Percentiles rank a stretch among this genome's conserved stretches.
Conservation (phyloP, 2,888 invertebrate species). For the Phaedon cochleariae region DNA sequence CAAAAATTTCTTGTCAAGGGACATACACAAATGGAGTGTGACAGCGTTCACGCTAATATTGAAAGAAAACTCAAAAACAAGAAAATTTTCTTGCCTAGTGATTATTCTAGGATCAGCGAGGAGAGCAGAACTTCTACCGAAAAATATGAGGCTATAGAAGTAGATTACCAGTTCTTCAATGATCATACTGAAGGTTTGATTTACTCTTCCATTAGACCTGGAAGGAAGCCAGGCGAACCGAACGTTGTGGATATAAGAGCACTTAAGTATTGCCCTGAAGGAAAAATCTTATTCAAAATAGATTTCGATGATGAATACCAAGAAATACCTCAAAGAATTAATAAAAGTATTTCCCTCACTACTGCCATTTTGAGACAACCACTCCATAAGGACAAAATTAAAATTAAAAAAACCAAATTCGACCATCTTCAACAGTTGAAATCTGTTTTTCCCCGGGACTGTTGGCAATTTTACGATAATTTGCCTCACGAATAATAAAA, state of each 20-base stretch:
- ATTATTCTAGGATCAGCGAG: conserved; percentile 33
- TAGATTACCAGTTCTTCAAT: conserved; percentile 24
- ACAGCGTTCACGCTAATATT: conserved; percentile 34
- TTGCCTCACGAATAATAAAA: no score
- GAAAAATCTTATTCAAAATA: conserved; percentile 18
- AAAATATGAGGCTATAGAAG: conserved; percentile 23
- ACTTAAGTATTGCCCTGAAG: conserved; percentile 25
- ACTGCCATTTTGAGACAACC: no score
- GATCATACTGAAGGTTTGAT: conserved; percentile 19
- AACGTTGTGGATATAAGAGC: conserved; percentile 31
- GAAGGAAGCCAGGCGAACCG: conserved; percentile 31
- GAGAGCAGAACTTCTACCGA: conserved; percentile 30
- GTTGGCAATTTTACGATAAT: no score
- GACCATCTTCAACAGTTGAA: no score
- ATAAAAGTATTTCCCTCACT: no score
- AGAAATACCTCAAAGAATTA: conserved; percentile 15
- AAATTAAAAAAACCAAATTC: no score
- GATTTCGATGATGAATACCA: conserved; percentile 20
- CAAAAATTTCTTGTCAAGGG: conserved; percentile 37
- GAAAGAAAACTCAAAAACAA: conserved; percentile 33
- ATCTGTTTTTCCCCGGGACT: no score
- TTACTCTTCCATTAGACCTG: conserved; percentile 30
- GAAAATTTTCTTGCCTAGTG: conserved; percentile 35
- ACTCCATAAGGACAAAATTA: no score
- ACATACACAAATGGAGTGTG: conserved; percentile 45